Evolutionary conservation across 2,797 vertebrate genomes (phyloP).

Genomic region (Lacerta viridis): DNA sequence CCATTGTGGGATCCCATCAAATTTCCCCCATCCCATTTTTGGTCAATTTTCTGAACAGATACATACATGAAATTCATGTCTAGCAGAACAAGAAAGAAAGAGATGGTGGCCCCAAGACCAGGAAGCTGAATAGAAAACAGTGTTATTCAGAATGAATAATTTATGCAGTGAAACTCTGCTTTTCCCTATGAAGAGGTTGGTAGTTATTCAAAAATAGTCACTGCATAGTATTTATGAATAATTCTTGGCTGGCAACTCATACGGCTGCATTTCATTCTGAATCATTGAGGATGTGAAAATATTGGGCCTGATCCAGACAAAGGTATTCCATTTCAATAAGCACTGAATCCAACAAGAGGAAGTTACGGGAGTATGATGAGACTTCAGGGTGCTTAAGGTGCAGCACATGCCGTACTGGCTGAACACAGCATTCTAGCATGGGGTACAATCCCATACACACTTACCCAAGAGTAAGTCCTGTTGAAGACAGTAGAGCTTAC

Average conservation of each 20-base stretch:
- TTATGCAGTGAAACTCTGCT: neutral
- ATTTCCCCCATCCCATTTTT: neutral
- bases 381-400: neutral
- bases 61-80: neutral
- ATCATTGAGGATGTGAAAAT: neutral
- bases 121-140: neutral
- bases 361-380: neutral
- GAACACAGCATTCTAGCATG: neutral
- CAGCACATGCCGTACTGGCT: neutral
- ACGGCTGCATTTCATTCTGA: neutral
- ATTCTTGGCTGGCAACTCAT: neutral
- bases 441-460: neutral
- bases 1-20: neutral
- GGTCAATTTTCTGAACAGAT: neutral
- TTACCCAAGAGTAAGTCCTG: neutral
- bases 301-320: neutral
- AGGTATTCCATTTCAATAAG: neutral
- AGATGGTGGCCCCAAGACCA: neutral
- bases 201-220: slow-evolving; percentile 6
- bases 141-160: slow-evolving; percentile 6
- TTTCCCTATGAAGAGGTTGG: neutral
- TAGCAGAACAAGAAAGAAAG: neutral
- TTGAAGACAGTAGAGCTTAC: neutral
- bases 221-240: neutral
- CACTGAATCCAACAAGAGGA: neutral